phyloP scores from a whole-genome alignment of 2,113 vertebrate species.

The Amphiprion ocellaris region DNA sequence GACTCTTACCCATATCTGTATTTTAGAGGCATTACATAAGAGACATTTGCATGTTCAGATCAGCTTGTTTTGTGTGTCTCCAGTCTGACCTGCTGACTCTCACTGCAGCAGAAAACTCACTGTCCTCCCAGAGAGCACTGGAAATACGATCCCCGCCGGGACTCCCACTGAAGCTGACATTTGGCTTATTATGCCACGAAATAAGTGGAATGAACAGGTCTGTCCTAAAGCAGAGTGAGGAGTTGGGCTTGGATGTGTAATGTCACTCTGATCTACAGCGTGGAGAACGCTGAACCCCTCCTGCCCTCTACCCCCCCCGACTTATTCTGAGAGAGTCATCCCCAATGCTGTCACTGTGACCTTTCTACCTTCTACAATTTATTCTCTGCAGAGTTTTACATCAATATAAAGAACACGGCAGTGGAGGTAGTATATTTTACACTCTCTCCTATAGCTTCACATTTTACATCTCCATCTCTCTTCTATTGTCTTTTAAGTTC shows the following conservation, averaged over 20 bases:
- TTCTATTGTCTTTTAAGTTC: constrained; percentile 24
- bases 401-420: constrained; percentile 17
- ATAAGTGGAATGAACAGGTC: constrained; percentile 33
- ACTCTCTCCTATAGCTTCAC: constrained; percentile 4
- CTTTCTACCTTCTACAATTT: constrained; percentile 46
- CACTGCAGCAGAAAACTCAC: neutral
- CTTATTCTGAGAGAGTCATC: constrained; percentile 39
- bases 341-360: constrained; percentile 55
- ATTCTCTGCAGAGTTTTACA: constrained; percentile 36
- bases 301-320: no score
- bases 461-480: constrained; percentile 30
- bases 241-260: constrained; percentile 42
- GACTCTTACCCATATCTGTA: neutral
- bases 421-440: constrained; percentile 25
- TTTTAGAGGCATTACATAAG: no score
- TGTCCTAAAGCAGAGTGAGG: constrained; percentile 12
- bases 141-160: neutral
- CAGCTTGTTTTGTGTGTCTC: no score
- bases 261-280: constrained; percentile 48
- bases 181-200: constrained; percentile 22
- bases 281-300: constrained; percentile 26
- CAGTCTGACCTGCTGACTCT: neutral
- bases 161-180: constrained; percentile 28
- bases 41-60: no score
- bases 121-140: neutral